These are phyloP conservation scores for Eulithis testata DNA, from an alignment of 2,888 invertebrate species.

Conservation along the genomic window DNA sequence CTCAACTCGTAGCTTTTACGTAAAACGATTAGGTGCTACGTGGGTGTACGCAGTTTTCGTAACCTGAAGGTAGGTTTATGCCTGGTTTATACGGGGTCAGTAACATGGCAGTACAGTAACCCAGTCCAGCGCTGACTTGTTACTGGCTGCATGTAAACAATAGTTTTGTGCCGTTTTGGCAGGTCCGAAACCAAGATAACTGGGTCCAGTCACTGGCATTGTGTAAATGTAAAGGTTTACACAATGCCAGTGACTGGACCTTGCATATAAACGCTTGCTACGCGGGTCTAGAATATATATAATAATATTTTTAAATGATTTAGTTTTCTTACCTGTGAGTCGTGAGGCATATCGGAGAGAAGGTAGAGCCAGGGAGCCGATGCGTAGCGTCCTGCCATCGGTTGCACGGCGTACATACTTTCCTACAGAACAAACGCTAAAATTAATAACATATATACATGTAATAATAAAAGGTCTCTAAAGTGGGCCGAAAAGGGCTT, in stretches of 20 bases:
- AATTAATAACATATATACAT: conserved; percentile 24
- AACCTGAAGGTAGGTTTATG: no score
- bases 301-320: neutral
- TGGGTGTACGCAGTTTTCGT: neutral
- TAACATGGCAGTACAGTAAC: no score
- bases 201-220: no score
- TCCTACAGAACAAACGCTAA: conserved; percentile 53
- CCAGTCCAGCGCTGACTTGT: no score
- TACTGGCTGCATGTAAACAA: no score
- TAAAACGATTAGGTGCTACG: conserved; percentile 29
- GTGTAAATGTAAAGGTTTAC: no score
- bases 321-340: conserved; percentile 66
- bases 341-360: conserved; percentile 70
- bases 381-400: conserved; percentile 81
- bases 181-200: no score
- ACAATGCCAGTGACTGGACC: no score
- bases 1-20: conserved; percentile 26
- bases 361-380: conserved; percentile 73
- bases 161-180: no score
- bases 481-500: conserved; percentile 29
- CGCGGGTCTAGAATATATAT: neutral
- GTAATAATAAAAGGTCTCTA: conserved; percentile 15
- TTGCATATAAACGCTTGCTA: no score
- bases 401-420: conserved; percentile 76
- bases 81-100: no score